These are phyloP conservation scores for Acomys russatus DNA, from an alignment of 2,797 vertebrate species.

Conservation along the genomic window DNA sequence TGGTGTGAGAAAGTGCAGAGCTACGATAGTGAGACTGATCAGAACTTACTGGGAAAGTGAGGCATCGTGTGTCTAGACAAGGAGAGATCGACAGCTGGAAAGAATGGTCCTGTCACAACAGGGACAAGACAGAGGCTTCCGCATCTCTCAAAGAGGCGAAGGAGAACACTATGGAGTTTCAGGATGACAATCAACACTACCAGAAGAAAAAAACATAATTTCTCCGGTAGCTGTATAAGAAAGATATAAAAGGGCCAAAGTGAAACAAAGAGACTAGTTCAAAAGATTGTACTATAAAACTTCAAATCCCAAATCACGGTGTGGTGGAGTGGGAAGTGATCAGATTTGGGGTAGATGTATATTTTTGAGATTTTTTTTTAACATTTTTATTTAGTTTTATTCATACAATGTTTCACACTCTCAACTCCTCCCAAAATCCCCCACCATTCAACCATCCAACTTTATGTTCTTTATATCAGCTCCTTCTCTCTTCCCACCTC, in stretches of 20 bases:
- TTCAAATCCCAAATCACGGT: rapidly evolving
- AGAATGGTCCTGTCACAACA: neutral
- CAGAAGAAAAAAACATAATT: neutral
- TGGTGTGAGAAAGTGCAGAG: too few relatives aligned
- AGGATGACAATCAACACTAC: neutral
- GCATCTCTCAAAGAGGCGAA: neutral
- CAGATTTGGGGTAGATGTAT: neutral
- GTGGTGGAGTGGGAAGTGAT: neutral
- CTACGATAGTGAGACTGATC: rapidly evolving
- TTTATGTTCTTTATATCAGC: neutral
- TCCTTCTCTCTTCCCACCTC: neutral
- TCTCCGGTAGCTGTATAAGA: neutral
- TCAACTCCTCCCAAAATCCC: neutral
- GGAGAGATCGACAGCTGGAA: neutral
- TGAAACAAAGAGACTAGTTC: neutral
- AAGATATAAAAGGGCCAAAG: neutral
- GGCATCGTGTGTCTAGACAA: neutral
- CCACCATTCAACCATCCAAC: neutral
- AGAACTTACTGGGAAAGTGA: neutral
- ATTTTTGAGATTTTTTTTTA: neutral
- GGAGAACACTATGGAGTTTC: neutral
- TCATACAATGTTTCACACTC: neutral
- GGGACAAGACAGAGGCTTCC: neutral
- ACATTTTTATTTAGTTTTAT: neutral
- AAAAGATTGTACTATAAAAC: neutral